These are phyloP conservation scores for Pterostichus niger DNA, from an alignment of 2,888 invertebrate species.

Conservation along the genomic window DNA sequence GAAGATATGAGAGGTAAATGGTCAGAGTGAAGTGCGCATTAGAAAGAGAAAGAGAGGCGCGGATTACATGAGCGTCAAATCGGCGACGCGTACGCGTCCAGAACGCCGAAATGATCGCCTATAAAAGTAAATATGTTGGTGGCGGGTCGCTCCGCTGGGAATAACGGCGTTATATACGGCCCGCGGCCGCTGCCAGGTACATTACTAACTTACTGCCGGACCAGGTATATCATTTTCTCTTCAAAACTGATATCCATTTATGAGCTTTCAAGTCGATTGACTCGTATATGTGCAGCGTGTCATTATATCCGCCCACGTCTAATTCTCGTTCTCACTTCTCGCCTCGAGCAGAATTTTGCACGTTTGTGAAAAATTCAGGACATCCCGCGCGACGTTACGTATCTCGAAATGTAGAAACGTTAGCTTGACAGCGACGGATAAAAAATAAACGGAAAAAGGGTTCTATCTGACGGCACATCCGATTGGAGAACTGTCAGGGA, in stretches of 20 bases:
- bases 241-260: conserved; percentile 62
- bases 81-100: conserved; percentile 5
- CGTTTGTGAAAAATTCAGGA: conserved; percentile 63
- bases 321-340: not conserved
- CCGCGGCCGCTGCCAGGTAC: conserved; percentile 35
- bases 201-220: conserved; percentile 26
- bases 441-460: conserved; percentile 67
- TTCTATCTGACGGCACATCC: conserved; percentile 67
- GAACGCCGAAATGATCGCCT: conserved; percentile 51
- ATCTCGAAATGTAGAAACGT: conserved; percentile 65
- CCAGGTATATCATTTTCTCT: conserved; percentile 56
- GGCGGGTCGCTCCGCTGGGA: conserved; percentile 27
- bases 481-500: conserved; percentile 67
- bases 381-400: conserved; percentile 56
- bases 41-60: not conserved
- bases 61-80: conserved; percentile 45
- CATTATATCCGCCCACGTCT: not conserved
- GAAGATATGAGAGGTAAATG: conserved; percentile 1
- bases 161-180: conserved; percentile 46
- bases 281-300: conserved; percentile 41
- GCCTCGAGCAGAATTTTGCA: conserved; percentile 27
- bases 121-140: conserved; percentile 61
- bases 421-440: conserved; percentile 64
- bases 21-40: no score
- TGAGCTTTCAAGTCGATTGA: conserved; percentile 61